Base-by-base conservation (phyloP, 2,888 invertebrate species). In the Sepiola atlantica region DNA sequence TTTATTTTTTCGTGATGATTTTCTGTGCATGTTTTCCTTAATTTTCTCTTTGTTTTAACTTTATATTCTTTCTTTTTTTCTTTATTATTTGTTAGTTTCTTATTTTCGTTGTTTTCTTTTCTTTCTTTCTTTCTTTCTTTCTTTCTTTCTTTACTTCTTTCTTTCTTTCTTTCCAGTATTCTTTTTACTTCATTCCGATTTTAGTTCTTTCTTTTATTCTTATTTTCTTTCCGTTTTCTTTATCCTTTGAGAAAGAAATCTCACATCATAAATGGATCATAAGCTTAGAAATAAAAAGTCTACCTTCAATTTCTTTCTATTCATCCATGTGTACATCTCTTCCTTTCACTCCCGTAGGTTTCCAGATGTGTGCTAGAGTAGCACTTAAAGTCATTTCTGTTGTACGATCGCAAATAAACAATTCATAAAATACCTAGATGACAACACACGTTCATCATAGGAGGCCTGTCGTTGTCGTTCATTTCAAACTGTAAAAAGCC, bases 281-380 rank as follows among this genome's bases (percentile, higher is more conserved):
- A 45, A 45, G 45, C 45, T 45, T 45, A 8, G 45, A 45, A 45
- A 45, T 45, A 45, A 45, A 45, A 45, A 45, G 8, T 45, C 45
- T 45, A 45, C 8, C 45, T 2, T 4, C 45, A 45, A 8, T 4
- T 45, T 45, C 45, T 45, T 45, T 45, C 45, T 45, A 45, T 45
- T 45, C 45, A 8, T 45, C 8, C 45, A 45, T 45, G 45, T 45
- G 45, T 45, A 8, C 45, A 45, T 45, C 8, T 45, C 45, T 45
- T 45, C 45, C 45, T 45, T 45, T 45, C 45, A 45, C 45, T 45
- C 45, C n/a, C 8, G 21, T 4, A n/a, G 77, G 14, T 2, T 3
- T n/a, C n/a, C 16, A n/a, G n/a, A n/a, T 2, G n/a, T 8, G n/a
- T 32, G n/a, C 10, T 14, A 4, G 4, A 1, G 21, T 8, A 1